A percentile compares a stretch with the other conserved stretches of the same genome.
Evolutionary conservation across 2,797 vertebrate genomes (phyloP).

Genomic region (Sebastes variabilis): DNA sequence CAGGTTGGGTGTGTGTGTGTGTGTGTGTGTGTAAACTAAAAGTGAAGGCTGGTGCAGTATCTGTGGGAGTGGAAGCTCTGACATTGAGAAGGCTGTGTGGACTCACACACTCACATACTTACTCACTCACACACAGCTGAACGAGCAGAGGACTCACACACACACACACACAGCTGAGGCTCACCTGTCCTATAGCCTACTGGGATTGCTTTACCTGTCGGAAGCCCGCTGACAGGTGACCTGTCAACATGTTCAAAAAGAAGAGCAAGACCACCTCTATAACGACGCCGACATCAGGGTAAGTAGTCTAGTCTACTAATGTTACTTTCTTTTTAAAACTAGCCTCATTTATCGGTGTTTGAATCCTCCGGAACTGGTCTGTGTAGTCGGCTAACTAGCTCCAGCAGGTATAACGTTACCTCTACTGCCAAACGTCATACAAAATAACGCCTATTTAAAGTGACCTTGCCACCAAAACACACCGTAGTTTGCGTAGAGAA

Average conservation of each 20-base stretch:
- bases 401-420: too few relatives aligned
- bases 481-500: too few relatives aligned
- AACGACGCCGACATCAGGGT: conserved; percentile 52
- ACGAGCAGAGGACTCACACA: neutral
- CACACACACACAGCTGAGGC: conserved; percentile 7
- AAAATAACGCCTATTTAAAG: neutral
- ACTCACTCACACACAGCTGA: neutral
- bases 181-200: conserved; percentile 10
- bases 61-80: neutral
- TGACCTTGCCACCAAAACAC: neutral
- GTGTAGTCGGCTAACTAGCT: neutral
- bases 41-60: neutral
- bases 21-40: neutral
- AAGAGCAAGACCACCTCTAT: conserved; percentile 61
- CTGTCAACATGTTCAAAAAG: conserved; percentile 74
- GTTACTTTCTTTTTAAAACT: too few relatives aligned
- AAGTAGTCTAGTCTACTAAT: neutral
- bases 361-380: neutral
- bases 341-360: too few relatives aligned
- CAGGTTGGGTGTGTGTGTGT: neutral
- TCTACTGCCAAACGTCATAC: neutral
- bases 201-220: conserved; percentile 4
- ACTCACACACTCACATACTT: neutral
- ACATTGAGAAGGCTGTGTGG: conserved; percentile 20
- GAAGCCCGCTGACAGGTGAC: conserved; percentile 52